Evolutionary conservation across 1,140 invertebrate genomes (phyloP).

Genomic region (Scaptomyza graminum): DNA sequence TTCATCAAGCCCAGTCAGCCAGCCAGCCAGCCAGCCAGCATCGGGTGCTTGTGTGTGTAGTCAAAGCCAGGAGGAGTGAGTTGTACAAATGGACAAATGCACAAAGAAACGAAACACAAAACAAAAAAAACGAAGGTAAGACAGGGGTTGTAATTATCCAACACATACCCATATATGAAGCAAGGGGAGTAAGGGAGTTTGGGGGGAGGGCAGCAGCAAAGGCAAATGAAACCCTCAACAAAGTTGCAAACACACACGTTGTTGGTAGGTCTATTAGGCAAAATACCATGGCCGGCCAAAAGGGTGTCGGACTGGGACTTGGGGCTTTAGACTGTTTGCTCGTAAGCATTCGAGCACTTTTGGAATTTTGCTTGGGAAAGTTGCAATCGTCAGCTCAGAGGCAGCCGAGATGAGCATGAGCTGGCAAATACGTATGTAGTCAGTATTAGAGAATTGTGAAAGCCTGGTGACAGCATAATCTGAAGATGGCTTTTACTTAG

Average conservation of each 20-base stretch:
- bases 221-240: constrained; percentile 30
- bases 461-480: constrained; percentile 21
- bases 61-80: constrained; percentile 38
- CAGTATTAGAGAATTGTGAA: constrained; percentile 5
- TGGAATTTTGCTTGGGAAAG: constrained; percentile 65
- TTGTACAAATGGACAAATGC: constrained; percentile 38
- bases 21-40: background rate
- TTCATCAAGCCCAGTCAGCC: constrained; percentile 2
- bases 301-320: background rate
- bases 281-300: constrained; percentile 3
- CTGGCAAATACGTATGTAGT: constrained; percentile 45
- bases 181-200: background rate
- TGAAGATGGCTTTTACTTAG: constrained; percentile 23
- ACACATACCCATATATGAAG: background rate
- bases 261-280: constrained; percentile 42
- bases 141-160: constrained; percentile 73
- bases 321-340: background rate
- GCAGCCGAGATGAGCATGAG: constrained; percentile 46
- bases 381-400: constrained; percentile 7
- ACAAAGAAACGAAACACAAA: constrained; percentile 8
- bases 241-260: constrained; percentile 24
- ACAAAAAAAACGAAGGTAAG: constrained; percentile 23
- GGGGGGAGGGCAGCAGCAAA: too few species aligned
- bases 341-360: background rate
- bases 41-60: constrained; percentile 18